Evolutionary conservation across 2,888 invertebrate species (phyloP).

Genomic region (Homarus gammarus): DNA sequence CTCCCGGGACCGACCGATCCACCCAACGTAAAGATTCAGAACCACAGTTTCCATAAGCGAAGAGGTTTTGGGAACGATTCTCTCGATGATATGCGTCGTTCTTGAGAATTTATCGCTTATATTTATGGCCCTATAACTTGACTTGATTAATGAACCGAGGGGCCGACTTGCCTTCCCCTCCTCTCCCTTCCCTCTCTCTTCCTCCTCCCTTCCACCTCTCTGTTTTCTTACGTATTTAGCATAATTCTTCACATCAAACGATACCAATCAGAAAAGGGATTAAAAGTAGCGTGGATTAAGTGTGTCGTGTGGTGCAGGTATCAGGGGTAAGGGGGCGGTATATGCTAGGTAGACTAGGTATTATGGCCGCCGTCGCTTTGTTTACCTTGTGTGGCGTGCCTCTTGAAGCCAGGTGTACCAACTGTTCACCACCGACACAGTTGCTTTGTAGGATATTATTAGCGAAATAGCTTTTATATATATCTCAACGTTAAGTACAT

Average conservation of each 20-base stretch:
- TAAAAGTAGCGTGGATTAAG: neutral
- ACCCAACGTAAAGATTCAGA: neutral
- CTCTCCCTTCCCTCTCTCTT: neutral
- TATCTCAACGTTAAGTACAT: too few species aligned
- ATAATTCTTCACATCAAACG: neutral
- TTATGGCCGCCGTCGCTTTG: slow-evolving; percentile 23
- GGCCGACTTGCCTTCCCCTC: neutral
- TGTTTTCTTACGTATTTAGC: neutral
- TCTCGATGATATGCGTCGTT: slow-evolving; percentile 58
- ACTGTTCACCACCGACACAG: neutral
- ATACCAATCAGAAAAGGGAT: too few species aligned
- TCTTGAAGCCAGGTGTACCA: slow-evolving; percentile 43
- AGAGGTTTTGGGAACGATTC: slow-evolving; percentile 52
- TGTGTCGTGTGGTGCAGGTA: too few species aligned
- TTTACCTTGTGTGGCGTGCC: slow-evolving; percentile 39
- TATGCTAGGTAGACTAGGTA: neutral
- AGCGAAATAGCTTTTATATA: too few species aligned
- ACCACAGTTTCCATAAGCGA: slow-evolving; percentile 41
- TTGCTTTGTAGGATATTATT: too few species aligned
- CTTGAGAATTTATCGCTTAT: slow-evolving; percentile 63
- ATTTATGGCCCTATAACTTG: slow-evolving; percentile 71
- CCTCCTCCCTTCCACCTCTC: neutral
- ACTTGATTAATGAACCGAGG: slow-evolving; percentile 63
- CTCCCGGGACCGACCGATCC: neutral
- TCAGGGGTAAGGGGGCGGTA: neutral